phyloP scores from a whole-genome alignment of 2,113 vertebrate species.

The Sarotherodon lohbergeri region DNA sequence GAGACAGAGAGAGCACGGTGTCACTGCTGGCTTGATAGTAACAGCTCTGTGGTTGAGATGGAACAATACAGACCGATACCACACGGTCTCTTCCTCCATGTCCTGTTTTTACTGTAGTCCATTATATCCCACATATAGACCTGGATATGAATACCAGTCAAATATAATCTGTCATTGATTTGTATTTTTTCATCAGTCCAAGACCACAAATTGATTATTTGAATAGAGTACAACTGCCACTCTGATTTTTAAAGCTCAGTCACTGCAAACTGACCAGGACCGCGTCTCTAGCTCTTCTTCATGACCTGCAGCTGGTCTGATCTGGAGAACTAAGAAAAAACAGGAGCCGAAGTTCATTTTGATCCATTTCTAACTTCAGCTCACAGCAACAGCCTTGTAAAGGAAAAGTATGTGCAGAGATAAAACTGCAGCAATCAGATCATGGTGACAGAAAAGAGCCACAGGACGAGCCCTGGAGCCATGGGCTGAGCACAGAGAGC shows the following conservation, averaged over 20 bases:
- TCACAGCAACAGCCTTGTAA: neutral
- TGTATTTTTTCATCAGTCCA: rapidly evolving
- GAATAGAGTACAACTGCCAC: neutral
- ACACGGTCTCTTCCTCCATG: neutral
- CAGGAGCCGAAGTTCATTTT: neutral
- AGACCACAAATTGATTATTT: neutral
- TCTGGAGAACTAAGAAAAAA: neutral
- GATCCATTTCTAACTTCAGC: neutral
- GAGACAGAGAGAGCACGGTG: neutral
- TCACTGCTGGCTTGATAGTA: neutral
- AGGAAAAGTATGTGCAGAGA: neutral
- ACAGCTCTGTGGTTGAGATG: neutral
- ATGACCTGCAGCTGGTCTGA: neutral
- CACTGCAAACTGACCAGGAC: neutral
- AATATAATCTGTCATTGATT: neutral
- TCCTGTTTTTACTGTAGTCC: neutral
- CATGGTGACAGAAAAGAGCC: neutral
- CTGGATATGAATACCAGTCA: neutral
- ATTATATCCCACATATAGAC: neutral
- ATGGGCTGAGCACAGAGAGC: neutral
- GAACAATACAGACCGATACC: neutral
- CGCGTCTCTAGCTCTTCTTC: neutral
- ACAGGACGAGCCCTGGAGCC: neutral
- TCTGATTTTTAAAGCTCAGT: neutral
- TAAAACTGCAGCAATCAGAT: neutral